These are phyloP conservation scores for Microdon myrmicae DNA, from an alignment of 2,888 invertebrate genomes.

Conservation along the genomic window DNA sequence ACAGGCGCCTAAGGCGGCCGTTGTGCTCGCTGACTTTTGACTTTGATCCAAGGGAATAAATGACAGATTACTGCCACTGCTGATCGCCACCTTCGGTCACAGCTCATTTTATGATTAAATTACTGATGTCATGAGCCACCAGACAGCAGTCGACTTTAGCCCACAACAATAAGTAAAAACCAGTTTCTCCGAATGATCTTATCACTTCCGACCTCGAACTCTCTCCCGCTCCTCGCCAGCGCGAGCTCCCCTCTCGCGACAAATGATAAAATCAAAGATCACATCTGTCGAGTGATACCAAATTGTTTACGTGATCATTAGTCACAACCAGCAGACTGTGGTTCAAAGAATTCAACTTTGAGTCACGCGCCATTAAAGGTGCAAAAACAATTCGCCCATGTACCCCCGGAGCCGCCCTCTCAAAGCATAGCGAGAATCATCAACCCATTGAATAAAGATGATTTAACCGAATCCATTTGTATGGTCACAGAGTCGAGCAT, in stretches of 20 bases:
- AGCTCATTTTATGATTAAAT: no score
- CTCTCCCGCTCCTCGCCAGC: no score
- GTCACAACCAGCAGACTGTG: conserved; percentile 10
- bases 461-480: conserved; percentile 21
- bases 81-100: background rate
- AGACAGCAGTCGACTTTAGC: no score
- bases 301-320: conserved; percentile 19
- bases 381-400: conserved; percentile 34
- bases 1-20: no score
- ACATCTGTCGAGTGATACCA: no score
- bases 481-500: no score
- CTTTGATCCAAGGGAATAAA: background rate
- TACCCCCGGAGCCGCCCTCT: background rate
- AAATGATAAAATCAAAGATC: no score
- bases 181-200: background rate
- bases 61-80: background rate
- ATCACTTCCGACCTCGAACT: no score
- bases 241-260: no score
- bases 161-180: background rate
- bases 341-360: conserved; percentile 3
- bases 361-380: conserved; percentile 37
- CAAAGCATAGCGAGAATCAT: conserved; percentile 11
- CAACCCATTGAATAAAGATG: conserved; percentile 3
- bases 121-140: no score
- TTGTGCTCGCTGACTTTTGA: conserved; percentile 1